Percentiles rank a stretch among this genome's conserved stretches.
phyloP scores from a whole-genome alignment of 2,888 invertebrate genomes.

The Fabriciana adippe region DNA sequence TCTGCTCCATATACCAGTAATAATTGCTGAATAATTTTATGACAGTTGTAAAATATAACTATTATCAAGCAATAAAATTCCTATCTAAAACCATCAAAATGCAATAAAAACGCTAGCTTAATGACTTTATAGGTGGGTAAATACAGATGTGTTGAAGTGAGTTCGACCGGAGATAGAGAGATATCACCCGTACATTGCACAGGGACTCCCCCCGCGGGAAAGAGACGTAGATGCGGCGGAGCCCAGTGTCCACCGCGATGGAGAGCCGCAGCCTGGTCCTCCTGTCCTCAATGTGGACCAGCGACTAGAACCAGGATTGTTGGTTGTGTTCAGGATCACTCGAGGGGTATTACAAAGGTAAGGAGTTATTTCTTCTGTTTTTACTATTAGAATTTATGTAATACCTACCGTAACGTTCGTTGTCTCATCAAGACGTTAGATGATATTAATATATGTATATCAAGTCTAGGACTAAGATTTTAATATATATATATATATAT shows the following conservation, averaged over 20 bases:
- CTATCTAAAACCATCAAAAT: no score
- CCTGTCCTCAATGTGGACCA: constrained; percentile 90
- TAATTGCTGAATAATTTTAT: no score
- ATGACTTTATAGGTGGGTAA: constrained; percentile 83
- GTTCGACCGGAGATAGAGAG: constrained; percentile 83
- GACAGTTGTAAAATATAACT: no score
- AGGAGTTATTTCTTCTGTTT: background rate
- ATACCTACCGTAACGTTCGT: no score
- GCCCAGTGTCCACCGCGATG: constrained; percentile 92
- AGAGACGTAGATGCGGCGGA: constrained; percentile 86
- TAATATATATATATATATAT: no score
- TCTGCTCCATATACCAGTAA: no score
- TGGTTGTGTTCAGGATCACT: constrained; percentile 86
- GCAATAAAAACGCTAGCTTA: background rate
- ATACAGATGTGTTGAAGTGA: constrained; percentile 86
- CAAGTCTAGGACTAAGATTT: no score
- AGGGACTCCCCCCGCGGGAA: constrained; percentile 84
- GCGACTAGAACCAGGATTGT: constrained; percentile 87
- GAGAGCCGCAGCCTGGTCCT: constrained; percentile 89
- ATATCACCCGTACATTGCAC: constrained; percentile 72
- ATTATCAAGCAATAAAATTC: no score
- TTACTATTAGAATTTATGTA: no score
- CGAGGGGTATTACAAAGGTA: constrained; percentile 74
- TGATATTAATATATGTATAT: no score
- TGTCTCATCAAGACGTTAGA: no score